Base-by-base conservation (phyloP, 2,113 vertebrate species). In the Tor tambroides region DNA sequence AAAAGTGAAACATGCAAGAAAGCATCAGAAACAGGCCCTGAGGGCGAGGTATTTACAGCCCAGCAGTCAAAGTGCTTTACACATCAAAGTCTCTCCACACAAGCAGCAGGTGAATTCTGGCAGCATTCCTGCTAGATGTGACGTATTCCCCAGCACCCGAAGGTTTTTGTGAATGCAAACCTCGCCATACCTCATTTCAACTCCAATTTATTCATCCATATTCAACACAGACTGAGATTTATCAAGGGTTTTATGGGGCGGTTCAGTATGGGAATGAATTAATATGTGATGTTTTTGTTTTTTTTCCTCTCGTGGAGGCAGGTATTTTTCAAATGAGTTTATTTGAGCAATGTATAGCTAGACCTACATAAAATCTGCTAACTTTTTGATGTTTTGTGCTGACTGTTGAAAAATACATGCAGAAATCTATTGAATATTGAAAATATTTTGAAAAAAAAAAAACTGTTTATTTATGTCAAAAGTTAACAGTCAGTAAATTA, bases 21-120 rank as follows among this genome's bases (percentile, higher is more conserved):
- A 32, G 41, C 10, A 0, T 43, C 43, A 54, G 59, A 51, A 67
- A 54, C 77, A 72, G 26, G 14, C 74, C 51, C n/a, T 2, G 54
- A 65, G 76, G 61, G 75, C n/a, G n/a, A 1, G 54, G 78, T 87
- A 85, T 81, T 67, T 75, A 56, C 82, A 81, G 69, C 26, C 8
- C 56, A 26, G 41, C 81, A 87, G 67, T 38, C 28, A 54, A 67
- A 80, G 77, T 5, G 4, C 12, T 87, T 86, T 75, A 26, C 59
- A 84, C 65, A 80, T 86, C 67, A 89, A 84, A 86, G 81, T 38
- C 10, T 17, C 49, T 65, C 12, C 15, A 30, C 59, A 41, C 23
- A 43, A 28, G 17, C 51, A 43, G 54, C 75, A 84, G 76, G 54
- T 84, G 75, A 80, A 77, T 56, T 74, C 72, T 79, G 49, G 61